phyloP scores from a whole-genome alignment of 2,113 vertebrate species.

The Ptychochromis oligacanthus region DNA sequence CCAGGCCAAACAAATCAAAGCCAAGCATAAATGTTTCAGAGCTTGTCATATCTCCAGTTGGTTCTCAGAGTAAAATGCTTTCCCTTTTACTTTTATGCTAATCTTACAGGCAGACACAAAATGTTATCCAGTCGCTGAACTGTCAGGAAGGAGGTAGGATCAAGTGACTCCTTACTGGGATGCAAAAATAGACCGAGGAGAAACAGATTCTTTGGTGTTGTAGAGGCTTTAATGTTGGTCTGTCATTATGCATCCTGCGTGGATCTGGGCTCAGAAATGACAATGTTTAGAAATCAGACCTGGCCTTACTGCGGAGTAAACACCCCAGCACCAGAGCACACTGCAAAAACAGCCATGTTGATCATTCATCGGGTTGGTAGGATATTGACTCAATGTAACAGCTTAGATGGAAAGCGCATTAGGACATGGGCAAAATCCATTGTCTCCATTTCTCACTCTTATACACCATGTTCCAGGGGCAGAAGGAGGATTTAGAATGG shows the following conservation, averaged over 20 bases:
- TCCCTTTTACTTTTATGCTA: conserved; percentile 59
- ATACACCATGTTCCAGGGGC: conserved; percentile 24
- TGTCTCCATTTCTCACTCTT: conserved; percentile 55
- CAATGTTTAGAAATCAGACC: conserved; percentile 54
- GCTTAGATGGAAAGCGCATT: conserved; percentile 52
- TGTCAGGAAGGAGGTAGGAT: conserved; percentile 69
- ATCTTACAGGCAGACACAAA: conserved; percentile 62
- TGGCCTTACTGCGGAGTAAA: conserved; percentile 34
- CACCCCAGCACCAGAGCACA: conserved; percentile 14
- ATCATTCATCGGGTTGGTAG: conserved; percentile 35
- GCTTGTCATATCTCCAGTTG: conserved; percentile 65
- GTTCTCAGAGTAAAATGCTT: conserved; percentile 52
- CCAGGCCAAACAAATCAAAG: conserved; percentile 63
- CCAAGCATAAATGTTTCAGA: conserved; percentile 48
- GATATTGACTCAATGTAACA: conserved; percentile 46
- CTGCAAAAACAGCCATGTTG: conserved; percentile 40
- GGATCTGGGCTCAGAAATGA: conserved; percentile 47
- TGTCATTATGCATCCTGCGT: conserved; percentile 49
- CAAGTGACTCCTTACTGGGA: conserved; percentile 66
- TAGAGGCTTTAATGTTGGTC: conserved; percentile 56
- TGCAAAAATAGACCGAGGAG: conserved; percentile 72
- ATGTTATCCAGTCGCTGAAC: conserved; percentile 61
- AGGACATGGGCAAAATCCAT: conserved; percentile 51
- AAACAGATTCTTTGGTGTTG: conserved; percentile 60
- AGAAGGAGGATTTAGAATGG: conserved; percentile 2